Evolutionary conservation across 1,140 invertebrate genomes (phyloP), one percentile per base, ranked within the genome.

Genomic region (Hyposmocoma kahamanoa): DNA sequence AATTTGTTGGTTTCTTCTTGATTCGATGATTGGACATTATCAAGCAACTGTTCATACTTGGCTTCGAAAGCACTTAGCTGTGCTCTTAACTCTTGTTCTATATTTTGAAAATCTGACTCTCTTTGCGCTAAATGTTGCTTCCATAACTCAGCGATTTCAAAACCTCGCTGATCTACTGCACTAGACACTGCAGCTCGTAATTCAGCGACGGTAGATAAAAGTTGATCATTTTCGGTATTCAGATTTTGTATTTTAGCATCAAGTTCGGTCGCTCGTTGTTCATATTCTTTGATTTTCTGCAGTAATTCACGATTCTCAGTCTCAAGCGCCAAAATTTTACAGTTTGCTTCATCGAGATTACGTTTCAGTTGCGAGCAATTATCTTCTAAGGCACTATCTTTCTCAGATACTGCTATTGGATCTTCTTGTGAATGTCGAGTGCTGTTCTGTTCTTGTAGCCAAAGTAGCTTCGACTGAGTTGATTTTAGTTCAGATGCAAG

Each of bases 131-230:
- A 77, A 72, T 92, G 90, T 49, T 89, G 80, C 69, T 91, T 90
- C 90, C 90, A 92, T 55, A 89, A 85, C 72, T 89, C 89, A 15
- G 90, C 90, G 47, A 91, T 88, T 80, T 90, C 89, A 67, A 84
- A 84, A 42, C 90, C 90, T 41, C 89, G 80, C 63, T 91, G 89
- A 65, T 91, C 90, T 30, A 91, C 87, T 43, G 88, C 78, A 32
- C 79, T 79, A 2, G 83, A 72, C 18, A 87, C 51, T 17, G 80
- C 82, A 11, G 75, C 70, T 22, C 82, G 77, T 45, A 86, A 59
- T 54, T 87, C 84, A 18, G 84, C 65, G 22, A 84, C 66, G 41
- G 69, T 84, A 11, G 79, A 74, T 30, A 86, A 47, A 18, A 83
- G 62, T 59, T 78, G 69, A 30, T 84, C 67, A 55, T 90, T 79